Conservation (phyloP, 2,888 invertebrate species). For the Craniophora ligustri region DNA sequence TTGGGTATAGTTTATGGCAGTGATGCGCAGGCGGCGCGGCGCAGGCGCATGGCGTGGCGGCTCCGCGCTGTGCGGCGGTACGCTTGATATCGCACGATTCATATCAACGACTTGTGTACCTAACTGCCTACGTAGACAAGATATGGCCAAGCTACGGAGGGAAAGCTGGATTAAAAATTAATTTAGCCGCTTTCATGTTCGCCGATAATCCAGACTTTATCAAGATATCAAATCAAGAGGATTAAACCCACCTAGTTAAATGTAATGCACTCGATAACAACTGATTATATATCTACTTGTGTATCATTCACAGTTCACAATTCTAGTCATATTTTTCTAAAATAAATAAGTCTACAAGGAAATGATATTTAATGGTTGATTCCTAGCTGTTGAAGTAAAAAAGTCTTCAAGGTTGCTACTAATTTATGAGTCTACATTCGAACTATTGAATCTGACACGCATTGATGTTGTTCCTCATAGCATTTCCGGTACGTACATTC, state of each 20-base stretch:
- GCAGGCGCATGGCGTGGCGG: conserved; percentile 28
- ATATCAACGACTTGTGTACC: conserved; percentile 69
- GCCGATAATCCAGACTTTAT: conserved; percentile 86
- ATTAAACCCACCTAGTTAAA: conserved; percentile 84
- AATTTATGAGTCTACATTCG: conserved; percentile 40
- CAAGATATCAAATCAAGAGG: conserved; percentile 85
- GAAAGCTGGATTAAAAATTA: conserved; percentile 86
- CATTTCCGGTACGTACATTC: conserved; percentile 63
- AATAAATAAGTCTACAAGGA: conserved; percentile 33
- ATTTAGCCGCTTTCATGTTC: conserved; percentile 86
- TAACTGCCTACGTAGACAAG: conserved; percentile 73
- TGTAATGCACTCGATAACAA: conserved; percentile 82
- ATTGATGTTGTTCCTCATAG: conserved; percentile 38
- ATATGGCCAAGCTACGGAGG: conserved; percentile 77
- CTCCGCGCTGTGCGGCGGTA: conserved; percentile 41
- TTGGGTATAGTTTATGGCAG: conserved; percentile 56
- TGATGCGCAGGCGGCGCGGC: conserved; percentile 25
- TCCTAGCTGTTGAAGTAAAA: conserved; percentile 16
- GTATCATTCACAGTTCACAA: conserved; percentile 62
- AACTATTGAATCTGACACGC: conserved; percentile 33
- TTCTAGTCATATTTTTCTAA: conserved; percentile 42
- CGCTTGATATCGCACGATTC: conserved; percentile 61
- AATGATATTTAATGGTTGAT: conserved; percentile 36
- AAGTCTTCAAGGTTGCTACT: conserved; percentile 42
- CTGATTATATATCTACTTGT: conserved; percentile 76